Base-by-base conservation (phyloP, 2,113 vertebrate genomes). In the Merops nubicus region DNA sequence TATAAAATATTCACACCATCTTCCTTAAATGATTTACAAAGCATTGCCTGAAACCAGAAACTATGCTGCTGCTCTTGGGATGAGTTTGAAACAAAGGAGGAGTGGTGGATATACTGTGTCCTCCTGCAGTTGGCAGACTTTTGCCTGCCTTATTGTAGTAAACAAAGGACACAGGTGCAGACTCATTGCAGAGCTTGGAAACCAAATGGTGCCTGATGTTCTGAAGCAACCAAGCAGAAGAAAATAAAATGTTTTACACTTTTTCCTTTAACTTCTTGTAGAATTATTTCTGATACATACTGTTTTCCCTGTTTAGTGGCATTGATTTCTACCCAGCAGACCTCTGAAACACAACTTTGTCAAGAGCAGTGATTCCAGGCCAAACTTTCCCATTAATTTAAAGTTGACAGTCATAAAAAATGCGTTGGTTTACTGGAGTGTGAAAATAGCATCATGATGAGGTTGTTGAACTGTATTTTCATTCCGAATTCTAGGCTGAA, bases 21-120 rank as follows among this genome's bases (percentile, higher is more conserved):
- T 86, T 88, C 42, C 64, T 77, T 93, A 85, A 92, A 76, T 70
- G 53, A 85, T 85, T 79, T 77, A 83, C 77, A 85, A 88, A 96
- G 85, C 54, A 62, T 36, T 88, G 78, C 75, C 79, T 90, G 85
- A 80, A 95, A 88, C 29, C 26, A 90, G 63, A 40, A 23, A 26
- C 38, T 33, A 11, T 40, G 53, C 45, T 91, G 26, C 63, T 79
- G 75, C 34, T 88, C 26, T 67, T 2, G 6, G 45, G 36, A 7
- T 68, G 38, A 69, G 64, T 1, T 62, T 0, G 19, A 79, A 69
- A 19, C 81, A 88, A 67, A 86, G 47, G 65, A 86, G 67, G 21
- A 76, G 15, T 15, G 54, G 33, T 83, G 51, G 63, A 76, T 91
- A 5, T 22, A 5, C 16, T 88, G 57, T 70, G 43, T 72, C 62